Base-by-base conservation (phyloP, 2,888 invertebrate species). In the Eupithecia pulchellata region DNA sequence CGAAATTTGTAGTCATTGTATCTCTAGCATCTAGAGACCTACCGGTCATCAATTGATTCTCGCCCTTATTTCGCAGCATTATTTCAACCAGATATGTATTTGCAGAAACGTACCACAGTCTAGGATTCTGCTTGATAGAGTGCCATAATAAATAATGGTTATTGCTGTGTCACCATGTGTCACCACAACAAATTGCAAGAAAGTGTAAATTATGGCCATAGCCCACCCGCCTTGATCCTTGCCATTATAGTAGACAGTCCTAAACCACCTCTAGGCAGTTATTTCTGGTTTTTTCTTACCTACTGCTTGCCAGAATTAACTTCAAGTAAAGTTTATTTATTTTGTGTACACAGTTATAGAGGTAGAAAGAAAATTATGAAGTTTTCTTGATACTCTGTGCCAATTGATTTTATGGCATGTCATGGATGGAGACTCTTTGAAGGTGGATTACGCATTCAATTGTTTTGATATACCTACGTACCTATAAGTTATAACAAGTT, bases 101-200 rank as follows among this genome's bases (percentile, higher is more conserved):
- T 52, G 20, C 52, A 52, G 25, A 52, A 52, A 13, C 20, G 20
- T 52, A 11, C 52, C 25, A 25, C 25, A 52, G 52, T 52, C 52
- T 11, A 52, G 52, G 71, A 73, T 72, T 75, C 75, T 69, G 69
- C 64, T 64, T 76, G 76, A 75, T 76, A 77, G 69, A 75, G 71
- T 74, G 80, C 74, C 74, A 78, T 75, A 75, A 82, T 84, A 84
- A 84, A 83, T 84, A 82, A 82, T 73, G 80, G 81, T 81, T 84
- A 84, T 82, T 79, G 80, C 79, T 77, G 77, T 75, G 80, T 83
- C 81, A 81, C 77, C 71, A 69, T 72, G 64, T 64, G 65, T 70
- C 68, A 71, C 68, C 64, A 42, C 73, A 71, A 78, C 80, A 76
- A 75, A 81, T 78, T 80, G 77, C 74, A 71, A 76, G 73, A 78